Base-by-base conservation (phyloP, 2,797 vertebrate genomes). In the Cirrhinus molitorella region DNA sequence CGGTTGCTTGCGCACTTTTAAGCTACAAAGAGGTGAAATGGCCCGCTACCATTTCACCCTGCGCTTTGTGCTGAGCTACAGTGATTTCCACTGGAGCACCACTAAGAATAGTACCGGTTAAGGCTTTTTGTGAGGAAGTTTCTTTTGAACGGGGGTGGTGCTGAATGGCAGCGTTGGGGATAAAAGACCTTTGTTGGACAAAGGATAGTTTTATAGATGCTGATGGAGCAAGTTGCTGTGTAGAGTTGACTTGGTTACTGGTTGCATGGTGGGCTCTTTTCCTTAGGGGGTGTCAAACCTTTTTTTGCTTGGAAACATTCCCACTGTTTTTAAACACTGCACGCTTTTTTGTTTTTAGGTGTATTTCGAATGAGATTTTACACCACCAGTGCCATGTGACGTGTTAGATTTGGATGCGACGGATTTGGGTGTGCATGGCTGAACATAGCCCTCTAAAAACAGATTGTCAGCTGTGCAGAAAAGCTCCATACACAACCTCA, bases 401-500 rank as follows among this genome's bases (percentile, higher is more conserved):
- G 79, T 78, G 61, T 89, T 90, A 87, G 51, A 77, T 83, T 86
- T 31, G 51, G 25, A 71, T 91, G 93, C 90, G 92, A 94, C 87
- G 82, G 88, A 88, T 82, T 87, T 88, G 90, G 85, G 82, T 81
- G 83, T 84, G 79, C 88, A 90, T 89, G 89, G 89, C 86, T 88
- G 86, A 91, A 87, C 75, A 85, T 88, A 89, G 87, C 86, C 73
- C 55, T 88, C 93, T 94, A 93, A 94, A 95, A 95, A 94, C 92
- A 93, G 93, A 88, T 75, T 70, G 87, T 90, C 94, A 95, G 94
- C 94, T 95, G 93, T 89, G 88, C 84, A 61, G 51, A 59, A 76
- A 34, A 55, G 63, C 47, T 78, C 72, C 45, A 76, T 57, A 81
- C 61, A 71, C 75, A 76, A 65, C 57, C 40, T 63, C 73, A 84